Percentiles rank a stretch among this genome's conserved stretches.
phyloP scores from a whole-genome alignment of 2,113 vertebrate species.

The Sceloporus tristichus region DNA sequence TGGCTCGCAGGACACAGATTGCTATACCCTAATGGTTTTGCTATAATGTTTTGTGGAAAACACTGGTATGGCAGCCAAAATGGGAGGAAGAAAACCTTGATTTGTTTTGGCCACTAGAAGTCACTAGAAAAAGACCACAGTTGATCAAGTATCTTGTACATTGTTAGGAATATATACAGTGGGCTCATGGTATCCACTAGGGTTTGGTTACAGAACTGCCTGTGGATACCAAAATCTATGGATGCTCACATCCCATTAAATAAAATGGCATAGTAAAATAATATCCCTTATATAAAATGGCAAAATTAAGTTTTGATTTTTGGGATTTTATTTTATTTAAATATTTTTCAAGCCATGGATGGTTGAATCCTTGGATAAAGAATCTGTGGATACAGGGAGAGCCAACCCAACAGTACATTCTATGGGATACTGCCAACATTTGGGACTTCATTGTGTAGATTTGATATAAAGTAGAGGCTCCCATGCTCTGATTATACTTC shows the following conservation, averaged over 20 bases:
- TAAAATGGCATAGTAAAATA: too few relatives aligned
- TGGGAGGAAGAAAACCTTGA: slow-evolving; percentile 30
- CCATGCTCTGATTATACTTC: slow-evolving; percentile 45
- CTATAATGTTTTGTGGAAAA: slow-evolving; percentile 4
- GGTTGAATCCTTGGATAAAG: too few relatives aligned
- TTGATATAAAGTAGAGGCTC: slow-evolving; percentile 54
- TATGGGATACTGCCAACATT: not conserved
- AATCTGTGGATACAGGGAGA: too few relatives aligned
- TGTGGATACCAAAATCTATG: too few relatives aligned
- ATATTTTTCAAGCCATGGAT: too few relatives aligned
- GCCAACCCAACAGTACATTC: not conserved
- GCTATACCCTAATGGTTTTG: not conserved
- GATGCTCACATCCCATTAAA: too few relatives aligned
- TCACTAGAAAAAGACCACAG: slow-evolving; percentile 17
- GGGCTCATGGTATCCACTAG: too few relatives aligned
- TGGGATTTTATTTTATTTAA: too few relatives aligned
- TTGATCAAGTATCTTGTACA: slow-evolving; percentile 31
- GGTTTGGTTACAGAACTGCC: too few relatives aligned
- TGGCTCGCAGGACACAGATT: not conserved
- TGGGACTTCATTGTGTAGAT: slow-evolving; percentile 42
- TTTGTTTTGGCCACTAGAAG: slow-evolving; percentile 33
- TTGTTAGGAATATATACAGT: slow-evolving; percentile 33
- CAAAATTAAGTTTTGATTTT: too few relatives aligned
- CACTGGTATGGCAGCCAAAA: slow-evolving; percentile 21
- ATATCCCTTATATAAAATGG: too few relatives aligned